A percentile compares a stretch with the other conserved stretches of the same genome.
Conservation (phyloP, 37 sponge, comb jelly and placozoan genomes). For the Eunapius fragilis region DNA sequence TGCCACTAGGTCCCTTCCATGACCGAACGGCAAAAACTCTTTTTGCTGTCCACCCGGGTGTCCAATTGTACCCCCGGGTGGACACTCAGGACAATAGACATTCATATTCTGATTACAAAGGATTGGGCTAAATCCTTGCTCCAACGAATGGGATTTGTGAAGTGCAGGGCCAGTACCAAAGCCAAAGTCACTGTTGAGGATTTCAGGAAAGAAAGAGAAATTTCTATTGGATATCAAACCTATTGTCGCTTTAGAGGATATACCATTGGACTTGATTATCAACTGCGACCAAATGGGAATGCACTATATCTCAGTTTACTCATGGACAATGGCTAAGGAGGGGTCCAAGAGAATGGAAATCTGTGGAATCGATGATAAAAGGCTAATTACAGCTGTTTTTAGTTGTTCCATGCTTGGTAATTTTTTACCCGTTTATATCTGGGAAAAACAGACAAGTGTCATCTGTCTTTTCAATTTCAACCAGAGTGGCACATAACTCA, state of each 20-base stretch:
- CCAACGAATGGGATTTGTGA: constrained; percentile 64
- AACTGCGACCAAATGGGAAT: constrained; percentile 77
- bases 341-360: constrained; percentile 58
- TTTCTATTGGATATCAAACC: constrained; percentile 47
- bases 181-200: constrained; percentile 50
- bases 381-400: constrained; percentile 68
- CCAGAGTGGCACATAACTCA: constrained; percentile 53
- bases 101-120: constrained; percentile 45
- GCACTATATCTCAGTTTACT: constrained; percentile 52
- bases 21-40: too few species aligned
- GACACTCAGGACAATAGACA: too few species aligned
- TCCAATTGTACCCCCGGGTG: too few species aligned
- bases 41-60: too few species aligned
- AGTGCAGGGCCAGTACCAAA: constrained; percentile 41
- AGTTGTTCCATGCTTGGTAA: constrained; percentile 40
- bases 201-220: constrained; percentile 42
- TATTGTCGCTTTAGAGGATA: constrained; percentile 64
- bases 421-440: constrained; percentile 58
- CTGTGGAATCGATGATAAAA: constrained; percentile 58
- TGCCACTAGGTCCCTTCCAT: too few species aligned
- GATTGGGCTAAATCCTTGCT: constrained; percentile 51
- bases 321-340: constrained; percentile 59
- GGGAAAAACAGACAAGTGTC: constrained; percentile 45
- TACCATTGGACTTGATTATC: constrained; percentile 48
- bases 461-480: constrained; percentile 42